These are phyloP conservation scores for Colletes gigas DNA, from an alignment of 1,140 invertebrate genomes.

Conservation along the genomic window DNA sequence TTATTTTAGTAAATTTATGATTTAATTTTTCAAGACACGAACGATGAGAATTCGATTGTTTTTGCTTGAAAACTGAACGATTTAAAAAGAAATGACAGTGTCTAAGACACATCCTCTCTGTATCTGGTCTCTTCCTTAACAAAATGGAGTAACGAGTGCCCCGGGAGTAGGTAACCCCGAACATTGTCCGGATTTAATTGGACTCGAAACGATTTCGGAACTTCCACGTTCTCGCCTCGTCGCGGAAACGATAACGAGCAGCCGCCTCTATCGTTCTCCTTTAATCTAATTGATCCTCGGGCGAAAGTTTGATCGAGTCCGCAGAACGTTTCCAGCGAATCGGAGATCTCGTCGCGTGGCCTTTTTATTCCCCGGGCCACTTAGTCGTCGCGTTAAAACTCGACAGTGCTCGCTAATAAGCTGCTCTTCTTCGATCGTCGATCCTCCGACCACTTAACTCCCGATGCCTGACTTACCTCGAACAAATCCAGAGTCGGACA, in stretches of 20 bases:
- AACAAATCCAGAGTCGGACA: background rate
- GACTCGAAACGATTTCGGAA: slow-evolving; percentile 56
- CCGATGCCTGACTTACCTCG: too few relatives aligned
- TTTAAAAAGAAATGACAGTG: too few relatives aligned
- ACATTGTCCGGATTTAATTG: slow-evolving; percentile 65
- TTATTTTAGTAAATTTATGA: too few relatives aligned
- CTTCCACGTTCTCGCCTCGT: slow-evolving; percentile 51
- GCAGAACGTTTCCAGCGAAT: background rate
- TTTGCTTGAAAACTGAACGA: too few relatives aligned
- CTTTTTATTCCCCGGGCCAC: background rate
- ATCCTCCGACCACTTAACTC: too few relatives aligned
- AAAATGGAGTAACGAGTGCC: slow-evolving; percentile 39
- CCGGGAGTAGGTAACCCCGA: slow-evolving; percentile 46
- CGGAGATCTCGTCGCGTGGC: background rate
- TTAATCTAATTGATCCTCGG: slow-evolving; percentile 52
- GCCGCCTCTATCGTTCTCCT: slow-evolving; percentile 19
- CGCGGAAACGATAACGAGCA: slow-evolving; percentile 54
- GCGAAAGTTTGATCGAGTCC: slow-evolving; percentile 55
- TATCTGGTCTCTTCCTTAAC: background rate
- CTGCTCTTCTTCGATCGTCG: too few relatives aligned
- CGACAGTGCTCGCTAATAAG: background rate
- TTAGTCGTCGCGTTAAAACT: too few relatives aligned
- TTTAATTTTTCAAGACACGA: too few relatives aligned
- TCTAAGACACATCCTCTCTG: background rate
- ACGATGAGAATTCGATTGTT: too few relatives aligned